phyloP scores from a whole-genome alignment of 2,888 invertebrate species.

The Callosobruchus maculatus region DNA sequence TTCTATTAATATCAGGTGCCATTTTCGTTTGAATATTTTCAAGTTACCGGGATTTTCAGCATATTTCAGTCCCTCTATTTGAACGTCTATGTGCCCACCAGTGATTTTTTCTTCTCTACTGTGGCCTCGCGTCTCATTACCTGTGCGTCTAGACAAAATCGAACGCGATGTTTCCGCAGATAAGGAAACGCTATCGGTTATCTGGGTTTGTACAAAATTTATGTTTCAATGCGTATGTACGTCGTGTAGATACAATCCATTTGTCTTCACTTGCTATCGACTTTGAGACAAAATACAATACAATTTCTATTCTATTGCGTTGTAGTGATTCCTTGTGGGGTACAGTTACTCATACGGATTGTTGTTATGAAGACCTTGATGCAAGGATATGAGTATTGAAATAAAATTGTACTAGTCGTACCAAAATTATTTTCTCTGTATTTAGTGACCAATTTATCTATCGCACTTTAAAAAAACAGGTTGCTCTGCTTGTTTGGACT shows the following conservation, averaged over 20 bases:
- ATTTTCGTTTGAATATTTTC: too few species aligned
- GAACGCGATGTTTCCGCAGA: not conserved
- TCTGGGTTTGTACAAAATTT: not conserved
- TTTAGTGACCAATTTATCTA: too few species aligned
- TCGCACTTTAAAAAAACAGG: too few species aligned
- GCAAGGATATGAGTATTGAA: too few species aligned
- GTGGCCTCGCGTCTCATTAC: not conserved
- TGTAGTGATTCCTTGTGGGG: not conserved
- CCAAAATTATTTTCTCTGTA: too few species aligned
- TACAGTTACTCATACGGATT: too few species aligned
- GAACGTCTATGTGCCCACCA: not conserved
- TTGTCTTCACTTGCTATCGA: not conserved
- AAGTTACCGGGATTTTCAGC: not conserved
- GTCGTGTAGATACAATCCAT: not conserved
- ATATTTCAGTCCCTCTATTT: not conserved
- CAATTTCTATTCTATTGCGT: not conserved
- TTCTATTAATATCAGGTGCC: too few species aligned
- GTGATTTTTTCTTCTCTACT: not conserved
- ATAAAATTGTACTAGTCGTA: too few species aligned
- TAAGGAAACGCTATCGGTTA: not conserved
- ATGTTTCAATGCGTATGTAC: not conserved
- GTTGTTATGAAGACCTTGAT: too few species aligned
- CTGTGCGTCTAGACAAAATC: not conserved
- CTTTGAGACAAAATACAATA: not conserved
- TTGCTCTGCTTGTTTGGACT: too few species aligned